Evolutionary conservation across 2,888 invertebrate species (phyloP), one percentile per base, ranked within the genome.

Genomic region (Brachyopa scutellaris): DNA sequence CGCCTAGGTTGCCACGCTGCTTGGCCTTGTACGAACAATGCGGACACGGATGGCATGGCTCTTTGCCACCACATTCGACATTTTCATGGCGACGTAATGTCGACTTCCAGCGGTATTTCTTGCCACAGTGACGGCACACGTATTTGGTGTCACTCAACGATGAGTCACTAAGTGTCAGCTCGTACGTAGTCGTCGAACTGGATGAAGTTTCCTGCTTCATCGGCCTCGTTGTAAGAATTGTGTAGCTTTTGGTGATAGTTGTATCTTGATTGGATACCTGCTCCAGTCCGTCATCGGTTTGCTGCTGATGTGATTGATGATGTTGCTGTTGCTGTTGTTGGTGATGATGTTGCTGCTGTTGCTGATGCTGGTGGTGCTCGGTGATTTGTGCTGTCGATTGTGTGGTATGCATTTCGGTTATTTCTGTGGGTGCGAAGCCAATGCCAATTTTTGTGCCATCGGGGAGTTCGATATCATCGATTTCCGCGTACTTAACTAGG

Each of bases 91-190:
- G 93, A 8, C 95, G 92, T 92, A 96, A 92, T 76, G 96, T 96
- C 55, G 95, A 95, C 91, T 95, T 96, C 96, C 96, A 96, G 86
- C 96, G 93, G 90, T 96, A 96, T 85, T 94, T 93, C 90, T 96
- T 96, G 84, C 96, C 96, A 91, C 96, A 96, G 88, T 95, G 95
- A 57, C 95, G 92, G 88, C 96, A 96, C 53, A 95, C 93, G 90
- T 95, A 96, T 87, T 92, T 92, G 70, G 93, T 93, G 23, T 89
- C 91, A 84, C 88, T 90, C 87, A 88, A 87, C 73, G 87, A 88
- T 0, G 88, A 87, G 82, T 90, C 90, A 84, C 91, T 90, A 73
- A 90, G 70, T 36, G 90, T 89, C 38, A 90, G 85, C 70, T 90
- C 90, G 64, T 90, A 90, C 3, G 87, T 87, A 21, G 87, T 87